phyloP scores from a whole-genome alignment of 2,797 vertebrate genomes.

The Chelonia mydas region DNA sequence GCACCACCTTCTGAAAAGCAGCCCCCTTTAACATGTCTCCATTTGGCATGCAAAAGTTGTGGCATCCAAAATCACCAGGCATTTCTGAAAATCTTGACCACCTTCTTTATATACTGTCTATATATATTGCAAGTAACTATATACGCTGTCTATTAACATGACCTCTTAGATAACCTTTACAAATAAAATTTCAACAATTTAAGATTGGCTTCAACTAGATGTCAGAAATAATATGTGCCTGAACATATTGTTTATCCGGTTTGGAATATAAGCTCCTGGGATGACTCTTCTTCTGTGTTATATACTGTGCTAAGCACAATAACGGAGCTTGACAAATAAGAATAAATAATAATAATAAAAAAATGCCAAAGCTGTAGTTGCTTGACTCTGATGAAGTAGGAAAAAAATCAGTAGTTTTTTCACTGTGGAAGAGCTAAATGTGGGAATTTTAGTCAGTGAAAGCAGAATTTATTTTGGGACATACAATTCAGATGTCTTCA shows the following conservation, averaged over 20 bases:
- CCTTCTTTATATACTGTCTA: background rate
- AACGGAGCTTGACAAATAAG: background rate
- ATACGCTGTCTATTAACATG: background rate
- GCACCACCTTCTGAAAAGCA: background rate
- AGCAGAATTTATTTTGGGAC: background rate
- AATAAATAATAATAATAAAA: background rate
- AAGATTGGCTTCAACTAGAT: background rate
- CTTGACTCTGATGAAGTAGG: background rate
- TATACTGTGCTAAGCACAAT: background rate
- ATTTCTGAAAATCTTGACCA: background rate
- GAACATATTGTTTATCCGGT: background rate
- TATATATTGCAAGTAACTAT: background rate
- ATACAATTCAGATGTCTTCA: background rate
- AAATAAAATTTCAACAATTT: background rate
- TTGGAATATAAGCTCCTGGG: background rate
- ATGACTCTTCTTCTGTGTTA: background rate
- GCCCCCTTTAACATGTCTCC: background rate
- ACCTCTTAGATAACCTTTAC: background rate
- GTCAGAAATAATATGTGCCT: background rate
- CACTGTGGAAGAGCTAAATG: background rate
- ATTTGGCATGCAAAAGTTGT: background rate
- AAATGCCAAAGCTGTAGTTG: background rate
- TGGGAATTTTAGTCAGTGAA: background rate
- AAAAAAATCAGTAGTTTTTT: background rate
- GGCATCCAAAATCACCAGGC: background rate